Evolutionary conservation across 2,113 vertebrate genomes (phyloP).

Genomic region (Chaenocephalus aceratus): DNA sequence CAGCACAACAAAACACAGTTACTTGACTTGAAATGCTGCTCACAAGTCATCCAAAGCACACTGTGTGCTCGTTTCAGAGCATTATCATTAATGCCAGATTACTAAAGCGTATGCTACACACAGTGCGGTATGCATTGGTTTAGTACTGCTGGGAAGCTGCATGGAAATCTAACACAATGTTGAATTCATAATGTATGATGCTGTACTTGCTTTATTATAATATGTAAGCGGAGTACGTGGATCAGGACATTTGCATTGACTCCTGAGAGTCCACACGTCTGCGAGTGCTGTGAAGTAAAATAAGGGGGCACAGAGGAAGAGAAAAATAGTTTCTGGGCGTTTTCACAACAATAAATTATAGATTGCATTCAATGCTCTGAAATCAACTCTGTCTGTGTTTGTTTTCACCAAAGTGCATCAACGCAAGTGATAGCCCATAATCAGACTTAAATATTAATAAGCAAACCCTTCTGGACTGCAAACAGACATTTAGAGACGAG

Average conservation of each 20-base stretch:
- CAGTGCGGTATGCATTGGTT: not conserved
- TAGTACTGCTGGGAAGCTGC: not conserved
- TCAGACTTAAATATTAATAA: constrained; percentile 26
- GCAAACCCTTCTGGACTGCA: not conserved
- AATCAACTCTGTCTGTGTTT: constrained; percentile 27
- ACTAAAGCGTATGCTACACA: not conserved
- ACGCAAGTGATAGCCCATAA: constrained; percentile 20
- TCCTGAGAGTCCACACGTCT: constrained; percentile 36
- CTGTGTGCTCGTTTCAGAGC: not conserved
- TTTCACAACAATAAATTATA: constrained; percentile 37
- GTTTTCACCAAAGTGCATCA: constrained; percentile 22
- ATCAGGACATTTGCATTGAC: constrained; percentile 55
- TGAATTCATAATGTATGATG: not conserved
- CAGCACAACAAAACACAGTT: constrained; percentile 2
- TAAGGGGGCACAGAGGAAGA: not conserved
- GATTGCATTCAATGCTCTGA: constrained; percentile 7
- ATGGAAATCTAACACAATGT: not conserved
- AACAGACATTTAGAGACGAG: constrained; percentile 23
- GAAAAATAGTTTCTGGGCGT: not conserved
- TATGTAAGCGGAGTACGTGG: constrained; percentile 32
- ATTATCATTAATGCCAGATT: constrained; percentile 24
- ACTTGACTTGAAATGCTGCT: constrained; percentile 2
- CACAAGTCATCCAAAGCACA: constrained; percentile 2
- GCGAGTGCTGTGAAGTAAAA: constrained; percentile 43
- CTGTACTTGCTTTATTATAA: not conserved